phyloP scores from a whole-genome alignment of 2,797 vertebrate species.

The Forpus xanthops region DNA sequence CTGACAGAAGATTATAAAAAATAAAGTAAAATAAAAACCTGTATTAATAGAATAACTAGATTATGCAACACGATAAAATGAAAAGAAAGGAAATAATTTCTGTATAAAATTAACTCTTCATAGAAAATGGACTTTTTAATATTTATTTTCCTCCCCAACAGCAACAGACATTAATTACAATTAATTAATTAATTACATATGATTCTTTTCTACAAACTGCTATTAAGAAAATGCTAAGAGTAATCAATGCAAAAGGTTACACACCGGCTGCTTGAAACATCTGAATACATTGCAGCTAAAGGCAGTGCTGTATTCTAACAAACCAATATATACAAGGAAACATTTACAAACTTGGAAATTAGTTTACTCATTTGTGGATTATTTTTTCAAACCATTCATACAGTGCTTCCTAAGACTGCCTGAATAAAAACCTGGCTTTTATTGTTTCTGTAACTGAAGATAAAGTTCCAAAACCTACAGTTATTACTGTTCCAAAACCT shows the following conservation, averaged over 20 bases:
- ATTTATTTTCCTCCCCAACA: background rate
- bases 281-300: background rate
- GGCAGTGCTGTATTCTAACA: background rate
- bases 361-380: background rate
- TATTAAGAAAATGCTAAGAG: background rate
- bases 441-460: background rate
- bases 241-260: background rate
- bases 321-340: background rate
- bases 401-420: background rate
- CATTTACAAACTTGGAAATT: background rate
- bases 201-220: background rate
- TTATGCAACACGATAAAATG: rapidly evolving
- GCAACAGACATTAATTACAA: background rate
- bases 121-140: background rate
- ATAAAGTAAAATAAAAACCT: background rate
- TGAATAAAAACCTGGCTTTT: background rate
- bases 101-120: background rate
- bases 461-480: background rate
- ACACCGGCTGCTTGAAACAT: background rate
- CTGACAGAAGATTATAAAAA: background rate
- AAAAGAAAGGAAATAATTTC: background rate
- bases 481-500: background rate
- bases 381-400: background rate
- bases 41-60: background rate
- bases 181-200: background rate